Base-by-base conservation (phyloP, 2,888 invertebrate genomes). In the Andrena fulva region DNA sequence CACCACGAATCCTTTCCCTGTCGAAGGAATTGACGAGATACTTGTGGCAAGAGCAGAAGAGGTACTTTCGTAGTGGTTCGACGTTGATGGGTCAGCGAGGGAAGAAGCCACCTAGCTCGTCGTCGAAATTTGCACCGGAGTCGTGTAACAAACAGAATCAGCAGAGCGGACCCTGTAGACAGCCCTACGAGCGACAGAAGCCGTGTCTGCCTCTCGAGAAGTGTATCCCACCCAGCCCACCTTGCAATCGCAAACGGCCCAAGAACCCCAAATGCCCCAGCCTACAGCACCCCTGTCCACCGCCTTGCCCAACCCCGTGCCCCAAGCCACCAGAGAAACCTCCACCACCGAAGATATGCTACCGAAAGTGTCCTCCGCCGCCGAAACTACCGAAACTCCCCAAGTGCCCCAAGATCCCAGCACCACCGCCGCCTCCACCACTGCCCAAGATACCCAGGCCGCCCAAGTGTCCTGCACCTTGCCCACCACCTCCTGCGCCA, bases 341-440 rank as follows among this genome's bases (percentile, higher is more conserved):
- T 6, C 62, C 67, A 3, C 76, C 78, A 1, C 50, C 69, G 3
- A 86, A 86, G n/a, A 84, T 79, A 12, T 79, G 73, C 66, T 71
- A 62, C 56, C 52, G 79, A 4, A 84, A 81, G 56, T 73, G 60
- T 79, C 75, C 69, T 1, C 63, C 64, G 35, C 79, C 29, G 0
- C 72, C 84, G 29, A 72, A 71, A 52, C 56, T 59, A 5, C 77
- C 74, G 0, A 85, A 2, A 27, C 66, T 59, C 1, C 75, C 77
- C 0, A 81, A 72, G 20, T 78, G 42, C 20, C 75, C 68, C 0
- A 64, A 52, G 20, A 24, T 75, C 5, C 78, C 72, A 0, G 10
- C 71, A 0, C 81, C 75, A 0, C 62, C 77, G 29, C 29, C 70
- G 4, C 77, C 81, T 3, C 81, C 77, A 2, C 48, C 54, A n/a